Evolutionary conservation across 92 coral and sea anemone species (phyloP).

Genomic region (Nematostella vectensis): DNA sequence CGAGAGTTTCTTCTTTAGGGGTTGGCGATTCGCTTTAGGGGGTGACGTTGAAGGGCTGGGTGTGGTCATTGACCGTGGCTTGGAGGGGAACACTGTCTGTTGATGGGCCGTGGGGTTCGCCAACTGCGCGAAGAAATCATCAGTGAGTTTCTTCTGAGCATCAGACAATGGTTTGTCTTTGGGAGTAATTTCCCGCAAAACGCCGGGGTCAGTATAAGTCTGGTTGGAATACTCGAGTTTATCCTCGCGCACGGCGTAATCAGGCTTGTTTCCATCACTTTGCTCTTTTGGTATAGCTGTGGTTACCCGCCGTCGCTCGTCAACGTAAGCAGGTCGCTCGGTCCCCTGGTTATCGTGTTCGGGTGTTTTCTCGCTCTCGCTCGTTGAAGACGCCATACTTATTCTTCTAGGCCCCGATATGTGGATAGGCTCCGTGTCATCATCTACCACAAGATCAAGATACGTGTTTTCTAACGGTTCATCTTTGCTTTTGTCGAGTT

Average conservation of each 20-base stretch:
- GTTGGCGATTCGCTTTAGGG: too few relatives aligned
- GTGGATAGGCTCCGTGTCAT: constrained; percentile 56
- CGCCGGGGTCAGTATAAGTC: constrained; percentile 8
- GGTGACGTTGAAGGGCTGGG: too few relatives aligned
- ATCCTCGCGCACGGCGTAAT: not conserved
- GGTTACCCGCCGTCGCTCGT: constrained; percentile 3
- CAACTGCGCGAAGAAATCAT: constrained; percentile 44
- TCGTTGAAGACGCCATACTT: constrained; percentile 4
- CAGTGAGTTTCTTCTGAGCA: constrained; percentile 34
- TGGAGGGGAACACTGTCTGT: constrained; percentile 35
- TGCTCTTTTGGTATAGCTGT: not conserved
- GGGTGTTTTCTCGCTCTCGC: not conserved
- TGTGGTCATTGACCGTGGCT: too few relatives aligned
- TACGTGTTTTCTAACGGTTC: constrained; percentile 30
- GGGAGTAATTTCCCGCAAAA: not conserved
- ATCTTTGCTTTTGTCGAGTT: not conserved
- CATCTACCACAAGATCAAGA: constrained; percentile 54
- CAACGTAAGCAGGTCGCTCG: constrained; percentile 10
- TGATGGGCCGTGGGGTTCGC: constrained; percentile 34
- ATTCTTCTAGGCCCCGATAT: constrained; percentile 43
- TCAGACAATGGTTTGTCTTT: constrained; percentile 9
- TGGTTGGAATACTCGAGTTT: not conserved
- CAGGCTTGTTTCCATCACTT: not conserved
- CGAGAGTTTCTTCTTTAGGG: too few relatives aligned
- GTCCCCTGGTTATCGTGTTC: not conserved